Percentiles rank a stretch among this genome's conserved stretches.
These are phyloP conservation scores for Engystomops pustulosus DNA, from an alignment of 2,113 vertebrate species.

Conservation along the genomic window DNA sequence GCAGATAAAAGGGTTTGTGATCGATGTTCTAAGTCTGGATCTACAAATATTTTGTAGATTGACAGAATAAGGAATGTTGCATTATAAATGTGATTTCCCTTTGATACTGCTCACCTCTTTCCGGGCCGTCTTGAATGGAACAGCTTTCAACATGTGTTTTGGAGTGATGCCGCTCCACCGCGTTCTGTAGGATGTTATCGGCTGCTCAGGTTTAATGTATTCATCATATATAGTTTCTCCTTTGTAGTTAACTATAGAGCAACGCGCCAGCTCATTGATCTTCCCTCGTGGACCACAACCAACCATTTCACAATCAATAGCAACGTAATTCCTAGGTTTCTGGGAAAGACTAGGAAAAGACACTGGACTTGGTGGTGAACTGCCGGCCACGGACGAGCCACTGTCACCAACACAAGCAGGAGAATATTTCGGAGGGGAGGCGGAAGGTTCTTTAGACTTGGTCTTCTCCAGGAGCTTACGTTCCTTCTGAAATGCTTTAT, in stretches of 20 bases:
- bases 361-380: constrained; percentile 63
- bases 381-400: constrained; percentile 69
- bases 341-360: constrained; percentile 60
- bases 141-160: constrained; percentile 79
- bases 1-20: too few relatives aligned
- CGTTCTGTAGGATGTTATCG: constrained; percentile 86
- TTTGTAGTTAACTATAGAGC: constrained; percentile 85
- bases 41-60: too few relatives aligned
- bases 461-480: constrained; percentile 60
- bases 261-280: constrained; percentile 87
- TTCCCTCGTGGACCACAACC: constrained; percentile 85
- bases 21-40: too few relatives aligned
- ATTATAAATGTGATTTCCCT: too few relatives aligned
- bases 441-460: rapidly evolving
- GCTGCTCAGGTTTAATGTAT: constrained; percentile 80
- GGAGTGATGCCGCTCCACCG: constrained; percentile 90
- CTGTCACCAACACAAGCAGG: constrained; percentile 64
- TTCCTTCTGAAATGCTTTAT: constrained; percentile 67
- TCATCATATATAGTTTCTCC: constrained; percentile 89
- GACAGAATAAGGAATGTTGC: too few relatives aligned
- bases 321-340: constrained; percentile 73
- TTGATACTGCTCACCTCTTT: constrained; percentile 85
- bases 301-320: constrained; percentile 98
- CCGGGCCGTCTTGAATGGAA: constrained; percentile 80
- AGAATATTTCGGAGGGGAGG: not conserved